phyloP scores from a whole-genome alignment of 2,113 vertebrate genomes.

The Lophius piscatorius region DNA sequence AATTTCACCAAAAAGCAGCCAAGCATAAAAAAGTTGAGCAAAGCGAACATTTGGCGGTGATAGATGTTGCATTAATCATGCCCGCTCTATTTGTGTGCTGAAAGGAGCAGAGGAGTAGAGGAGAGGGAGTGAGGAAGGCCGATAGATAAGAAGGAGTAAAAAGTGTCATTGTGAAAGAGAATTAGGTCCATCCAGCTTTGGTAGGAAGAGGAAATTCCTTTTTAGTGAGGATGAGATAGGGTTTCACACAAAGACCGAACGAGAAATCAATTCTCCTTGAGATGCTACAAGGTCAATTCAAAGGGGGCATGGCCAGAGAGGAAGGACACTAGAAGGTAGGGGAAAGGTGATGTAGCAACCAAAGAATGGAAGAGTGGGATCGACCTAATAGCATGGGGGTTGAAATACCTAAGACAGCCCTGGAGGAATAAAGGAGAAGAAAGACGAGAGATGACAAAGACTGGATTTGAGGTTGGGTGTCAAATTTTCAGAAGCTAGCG shows the following conservation, averaged over 20 bases:
- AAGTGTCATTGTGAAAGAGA: conserved; percentile 69
- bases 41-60: conserved; percentile 55
- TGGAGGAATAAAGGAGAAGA: conserved; percentile 18
- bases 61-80: conserved; percentile 73
- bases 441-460: conserved; percentile 32
- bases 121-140: conserved; percentile 14
- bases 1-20: conserved; percentile 48
- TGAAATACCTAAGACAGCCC: conserved; percentile 13
- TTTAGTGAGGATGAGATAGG: conserved; percentile 70
- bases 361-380: conserved; percentile 24
- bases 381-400: conserved; percentile 28
- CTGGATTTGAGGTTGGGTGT: conserved; percentile 10
- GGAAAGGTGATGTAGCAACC: conserved; percentile 38
- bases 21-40: conserved; percentile 61
- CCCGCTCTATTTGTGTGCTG: conserved; percentile 61
- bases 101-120: conserved; percentile 14
- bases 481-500: conserved; percentile 27
- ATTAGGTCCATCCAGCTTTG: conserved; percentile 62
- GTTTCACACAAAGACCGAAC: conserved; percentile 72
- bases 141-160: conserved; percentile 59
- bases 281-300: conserved; percentile 75
- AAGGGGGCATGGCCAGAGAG: conserved; percentile 35
- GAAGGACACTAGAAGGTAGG: conserved; percentile 25
- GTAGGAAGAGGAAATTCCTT: conserved; percentile 60
- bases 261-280: conserved; percentile 82